A percentile compares a stretch with the other conserved stretches of the same genome.
Conservation (phyloP, 2,113 vertebrate genomes). For the Antechinus flavipes region DNA sequence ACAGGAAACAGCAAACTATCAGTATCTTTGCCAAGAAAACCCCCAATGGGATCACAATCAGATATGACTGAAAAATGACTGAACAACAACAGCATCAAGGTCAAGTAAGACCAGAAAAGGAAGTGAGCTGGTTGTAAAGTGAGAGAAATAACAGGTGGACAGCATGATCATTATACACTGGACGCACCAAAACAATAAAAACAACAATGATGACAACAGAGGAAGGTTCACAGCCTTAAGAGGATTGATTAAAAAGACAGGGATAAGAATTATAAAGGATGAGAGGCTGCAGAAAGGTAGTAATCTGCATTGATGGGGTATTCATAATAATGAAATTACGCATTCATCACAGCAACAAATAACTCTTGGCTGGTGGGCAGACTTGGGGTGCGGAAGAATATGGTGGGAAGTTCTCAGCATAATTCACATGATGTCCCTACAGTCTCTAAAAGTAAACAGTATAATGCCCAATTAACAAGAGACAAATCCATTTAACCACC, state of each 20-base stretch:
- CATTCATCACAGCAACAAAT: neutral
- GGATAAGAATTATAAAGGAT: neutral
- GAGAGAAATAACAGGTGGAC: neutral
- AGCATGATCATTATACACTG: neutral
- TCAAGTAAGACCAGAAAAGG: too few species aligned
- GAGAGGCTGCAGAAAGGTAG: neutral
- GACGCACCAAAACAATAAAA: neutral
- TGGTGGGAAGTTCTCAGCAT: neutral
- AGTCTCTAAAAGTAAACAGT: conserved; percentile 8
- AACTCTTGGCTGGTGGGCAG: neutral
- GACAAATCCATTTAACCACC: conserved; percentile 18
- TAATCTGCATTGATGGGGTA: neutral
- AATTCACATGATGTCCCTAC: neutral
- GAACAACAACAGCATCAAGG: too few species aligned
- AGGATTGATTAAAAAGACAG: neutral
- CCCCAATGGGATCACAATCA: too few species aligned
- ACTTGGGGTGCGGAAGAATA: neutral
- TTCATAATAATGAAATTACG: neutral
- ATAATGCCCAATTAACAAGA: neutral
- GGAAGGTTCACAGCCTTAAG: neutral
- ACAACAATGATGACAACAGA: neutral
- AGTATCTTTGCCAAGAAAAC: neutral
- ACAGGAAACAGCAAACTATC: neutral
- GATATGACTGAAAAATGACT: too few species aligned
- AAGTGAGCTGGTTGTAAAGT: neutral